A percentile compares a stretch with the other conserved stretches of the same genome.
Conservation (phyloP, 1,140 invertebrate species). For the Eupristina koningsbergeri region DNA sequence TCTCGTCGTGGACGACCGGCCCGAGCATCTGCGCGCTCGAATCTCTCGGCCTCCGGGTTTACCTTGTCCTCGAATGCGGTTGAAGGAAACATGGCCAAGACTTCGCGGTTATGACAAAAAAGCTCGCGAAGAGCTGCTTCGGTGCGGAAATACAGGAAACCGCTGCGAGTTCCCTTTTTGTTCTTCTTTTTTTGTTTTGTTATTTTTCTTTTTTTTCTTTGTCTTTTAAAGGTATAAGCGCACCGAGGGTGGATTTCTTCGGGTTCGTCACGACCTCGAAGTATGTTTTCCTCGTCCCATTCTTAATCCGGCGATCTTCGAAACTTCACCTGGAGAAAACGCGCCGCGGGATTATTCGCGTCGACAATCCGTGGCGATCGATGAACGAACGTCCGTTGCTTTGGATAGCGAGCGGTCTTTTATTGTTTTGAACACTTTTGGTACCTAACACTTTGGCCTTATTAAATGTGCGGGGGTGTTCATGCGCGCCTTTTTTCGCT, state of each 20-base stretch:
- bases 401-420: neutral
- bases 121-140: neutral
- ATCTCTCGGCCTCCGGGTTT: neutral
- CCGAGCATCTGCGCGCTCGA: slow-evolving; percentile 1
- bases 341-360: neutral
- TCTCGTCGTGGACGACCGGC: neutral
- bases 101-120: slow-evolving; percentile 32
- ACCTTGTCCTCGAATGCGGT: slow-evolving; percentile 31
- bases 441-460: too few relatives aligned
- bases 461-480: too few relatives aligned
- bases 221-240: neutral
- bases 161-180: too few relatives aligned
- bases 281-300: slow-evolving; percentile 37
- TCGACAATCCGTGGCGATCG: neutral
- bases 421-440: neutral
- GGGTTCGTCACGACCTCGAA: slow-evolving; percentile 22
- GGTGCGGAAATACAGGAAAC: too few relatives aligned
- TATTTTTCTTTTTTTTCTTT: neutral
- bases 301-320: slow-evolving; percentile 3
- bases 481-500: neutral
- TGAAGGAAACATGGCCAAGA: slow-evolving; percentile 49
- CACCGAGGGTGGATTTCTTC: neutral
- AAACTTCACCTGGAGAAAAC: slow-evolving; percentile 52
- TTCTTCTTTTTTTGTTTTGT: too few relatives aligned
- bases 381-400: neutral